A percentile compares a stretch with the other conserved stretches of the same genome.
Evolutionary conservation across 2,797 vertebrate species (phyloP).

Genomic region (Phrynocephalus vlangalii): DNA sequence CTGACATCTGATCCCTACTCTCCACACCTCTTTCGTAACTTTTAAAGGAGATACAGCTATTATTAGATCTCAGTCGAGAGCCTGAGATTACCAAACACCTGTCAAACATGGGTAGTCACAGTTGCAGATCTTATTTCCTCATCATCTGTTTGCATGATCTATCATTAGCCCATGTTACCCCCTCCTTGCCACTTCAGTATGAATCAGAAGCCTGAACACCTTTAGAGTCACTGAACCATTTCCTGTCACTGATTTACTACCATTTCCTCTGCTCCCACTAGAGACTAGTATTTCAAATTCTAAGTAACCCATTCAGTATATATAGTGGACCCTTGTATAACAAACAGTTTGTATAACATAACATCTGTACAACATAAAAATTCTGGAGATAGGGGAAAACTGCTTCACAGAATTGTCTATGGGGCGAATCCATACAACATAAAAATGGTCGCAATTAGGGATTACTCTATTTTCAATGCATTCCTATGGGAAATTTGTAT

Average conservation of each 20-base stretch:
- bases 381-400: too few relatives aligned
- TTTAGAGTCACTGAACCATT: background rate
- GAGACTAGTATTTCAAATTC: too few relatives aligned
- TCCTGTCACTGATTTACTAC: background rate
- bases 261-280: too few relatives aligned
- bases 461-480: too few relatives aligned
- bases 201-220: background rate
- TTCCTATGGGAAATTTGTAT: too few relatives aligned
- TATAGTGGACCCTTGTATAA: too few relatives aligned
- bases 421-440: too few relatives aligned
- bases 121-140: constrained; percentile 26
- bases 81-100: constrained; percentile 24
- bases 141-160: constrained; percentile 17
- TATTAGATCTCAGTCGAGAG: constrained; percentile 35
- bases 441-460: too few relatives aligned
- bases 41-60: constrained; percentile 44
- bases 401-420: too few relatives aligned
- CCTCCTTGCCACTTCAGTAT: background rate
- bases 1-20: constrained; percentile 31
- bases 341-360: too few relatives aligned
- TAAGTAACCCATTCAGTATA: too few relatives aligned
- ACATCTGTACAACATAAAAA: too few relatives aligned
- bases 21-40: constrained; percentile 37
- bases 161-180: background rate
- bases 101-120: constrained; percentile 10